These are phyloP conservation scores for Drosophila ananassae DNA, from an alignment of 1,140 invertebrate species.

Conservation along the genomic window DNA sequence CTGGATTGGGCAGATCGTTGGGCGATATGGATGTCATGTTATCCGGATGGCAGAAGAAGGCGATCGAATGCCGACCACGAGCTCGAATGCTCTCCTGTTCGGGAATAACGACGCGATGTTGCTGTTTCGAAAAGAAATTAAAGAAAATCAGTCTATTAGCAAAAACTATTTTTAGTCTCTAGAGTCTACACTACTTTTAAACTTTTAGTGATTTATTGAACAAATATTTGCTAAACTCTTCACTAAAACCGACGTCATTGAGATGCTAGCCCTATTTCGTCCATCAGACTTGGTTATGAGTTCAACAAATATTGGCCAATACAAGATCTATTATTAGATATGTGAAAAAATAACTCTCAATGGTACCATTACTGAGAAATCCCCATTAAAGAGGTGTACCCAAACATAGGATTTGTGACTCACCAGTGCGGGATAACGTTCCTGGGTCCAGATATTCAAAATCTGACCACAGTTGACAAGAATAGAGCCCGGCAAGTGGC, in stretches of 20 bases:
- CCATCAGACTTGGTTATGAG: background rate
- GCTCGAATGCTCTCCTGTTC: constrained; percentile 86
- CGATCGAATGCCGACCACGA: constrained; percentile 88
- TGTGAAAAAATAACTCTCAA: background rate
- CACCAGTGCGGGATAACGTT: constrained; percentile 89
- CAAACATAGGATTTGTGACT: constrained; percentile 44
- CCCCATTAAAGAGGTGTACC: background rate
- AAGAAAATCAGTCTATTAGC: background rate
- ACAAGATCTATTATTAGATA: constrained; percentile 1
- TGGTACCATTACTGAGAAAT: background rate
- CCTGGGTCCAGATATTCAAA: constrained; percentile 90
- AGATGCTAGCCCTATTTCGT: background rate
- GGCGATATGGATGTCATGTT: constrained; percentile 86
- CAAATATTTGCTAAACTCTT: background rate
- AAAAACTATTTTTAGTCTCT: background rate
- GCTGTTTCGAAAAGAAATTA: constrained; percentile 78
- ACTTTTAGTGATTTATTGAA: background rate
- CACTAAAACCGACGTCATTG: background rate
- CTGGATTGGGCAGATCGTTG: constrained; percentile 82
- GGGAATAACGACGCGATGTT: constrained; percentile 90
- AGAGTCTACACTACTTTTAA: background rate
- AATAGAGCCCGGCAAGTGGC: constrained; percentile 91
- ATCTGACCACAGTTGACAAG: constrained; percentile 92
- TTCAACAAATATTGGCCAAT: background rate
- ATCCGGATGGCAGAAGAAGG: constrained; percentile 90